Evolutionary conservation across 2,888 invertebrate species (phyloP).

Genomic region (Drosophila mayaguana): DNA sequence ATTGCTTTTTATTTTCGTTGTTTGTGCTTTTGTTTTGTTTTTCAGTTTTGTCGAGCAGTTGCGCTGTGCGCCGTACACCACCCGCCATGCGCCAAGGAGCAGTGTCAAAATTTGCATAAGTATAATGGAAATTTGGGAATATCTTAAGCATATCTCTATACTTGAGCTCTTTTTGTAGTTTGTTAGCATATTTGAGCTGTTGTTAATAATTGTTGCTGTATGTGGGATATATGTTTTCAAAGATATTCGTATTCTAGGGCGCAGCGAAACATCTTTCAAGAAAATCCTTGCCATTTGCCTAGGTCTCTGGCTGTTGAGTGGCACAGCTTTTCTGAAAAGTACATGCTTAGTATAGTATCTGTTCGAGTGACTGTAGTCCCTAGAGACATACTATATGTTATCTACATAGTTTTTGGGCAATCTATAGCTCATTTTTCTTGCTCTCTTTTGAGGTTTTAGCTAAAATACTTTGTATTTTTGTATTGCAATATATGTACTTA

Average conservation of each 20-base stretch:
- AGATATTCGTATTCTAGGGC: neutral
- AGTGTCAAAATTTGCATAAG: conserved; percentile 20
- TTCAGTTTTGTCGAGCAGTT: conserved; percentile 12
- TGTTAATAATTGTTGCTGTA: neutral
- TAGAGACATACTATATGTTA: no score
- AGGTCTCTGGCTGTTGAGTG: neutral
- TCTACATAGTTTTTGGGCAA: no score
- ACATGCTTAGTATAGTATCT: no score
- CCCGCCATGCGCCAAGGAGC: conserved; percentile 30
- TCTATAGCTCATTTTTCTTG: no score
- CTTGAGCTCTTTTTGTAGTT: neutral
- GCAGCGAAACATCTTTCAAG: neutral
- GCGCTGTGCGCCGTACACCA: conserved; percentile 13
- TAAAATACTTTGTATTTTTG: no score
- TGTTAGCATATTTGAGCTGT: neutral
- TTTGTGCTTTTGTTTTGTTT: conserved; percentile 1
- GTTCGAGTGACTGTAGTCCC: no score
- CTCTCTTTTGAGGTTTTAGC: no score
- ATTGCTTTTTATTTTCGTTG: conserved; percentile 14
- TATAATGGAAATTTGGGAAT: neutral
- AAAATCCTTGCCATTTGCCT: neutral
- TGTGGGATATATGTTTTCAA: neutral
- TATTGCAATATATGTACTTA: no score
- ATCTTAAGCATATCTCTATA: neutral
- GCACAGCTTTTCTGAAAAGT: no score